Percentiles rank a stretch among this genome's conserved stretches.
phyloP scores from a whole-genome alignment of 2,888 invertebrate genomes.

The Eilema sororculum region DNA sequence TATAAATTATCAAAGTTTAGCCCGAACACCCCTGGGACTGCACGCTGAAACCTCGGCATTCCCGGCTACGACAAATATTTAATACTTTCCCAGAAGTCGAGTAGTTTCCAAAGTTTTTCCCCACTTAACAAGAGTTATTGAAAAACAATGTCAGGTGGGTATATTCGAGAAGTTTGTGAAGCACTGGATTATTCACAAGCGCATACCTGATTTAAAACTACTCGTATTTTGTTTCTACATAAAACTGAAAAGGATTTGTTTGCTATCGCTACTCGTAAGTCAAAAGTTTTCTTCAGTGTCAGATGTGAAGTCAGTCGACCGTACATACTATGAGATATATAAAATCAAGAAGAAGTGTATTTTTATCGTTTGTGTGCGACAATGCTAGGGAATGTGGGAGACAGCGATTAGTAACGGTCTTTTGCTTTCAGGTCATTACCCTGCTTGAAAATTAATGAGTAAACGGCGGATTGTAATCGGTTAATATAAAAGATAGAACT shows the following conservation, averaged over 20 bases:
- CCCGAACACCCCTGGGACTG: background rate
- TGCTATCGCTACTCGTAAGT: background rate
- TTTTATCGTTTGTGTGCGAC: background rate
- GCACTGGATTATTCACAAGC: constrained; percentile 15
- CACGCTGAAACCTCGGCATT: background rate
- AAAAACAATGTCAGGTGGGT: constrained; percentile 26
- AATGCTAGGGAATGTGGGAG: too few species aligned
- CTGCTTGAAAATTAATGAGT: background rate
- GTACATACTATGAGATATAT: background rate
- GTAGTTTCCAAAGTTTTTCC: constrained; percentile 16
- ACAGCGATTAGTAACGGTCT: background rate
- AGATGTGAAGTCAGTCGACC: background rate
- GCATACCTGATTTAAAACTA: constrained; percentile 18
- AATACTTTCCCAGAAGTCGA: constrained; percentile 13
- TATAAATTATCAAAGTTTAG: constrained; percentile 5
- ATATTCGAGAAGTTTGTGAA: constrained; percentile 13
- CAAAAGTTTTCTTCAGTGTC: background rate
- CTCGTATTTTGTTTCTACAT: constrained; percentile 1
- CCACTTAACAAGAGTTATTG: constrained; percentile 20
- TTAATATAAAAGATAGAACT: too few species aligned
- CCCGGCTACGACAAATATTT: constrained; percentile 2
- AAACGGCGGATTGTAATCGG: too few species aligned
- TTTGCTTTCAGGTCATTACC: background rate
- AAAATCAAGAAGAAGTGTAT: background rate
- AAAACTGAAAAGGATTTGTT: constrained; percentile 7